Evolutionary conservation across 2,888 invertebrate species (phyloP).

Genomic region (Drosophila tripunctata): DNA sequence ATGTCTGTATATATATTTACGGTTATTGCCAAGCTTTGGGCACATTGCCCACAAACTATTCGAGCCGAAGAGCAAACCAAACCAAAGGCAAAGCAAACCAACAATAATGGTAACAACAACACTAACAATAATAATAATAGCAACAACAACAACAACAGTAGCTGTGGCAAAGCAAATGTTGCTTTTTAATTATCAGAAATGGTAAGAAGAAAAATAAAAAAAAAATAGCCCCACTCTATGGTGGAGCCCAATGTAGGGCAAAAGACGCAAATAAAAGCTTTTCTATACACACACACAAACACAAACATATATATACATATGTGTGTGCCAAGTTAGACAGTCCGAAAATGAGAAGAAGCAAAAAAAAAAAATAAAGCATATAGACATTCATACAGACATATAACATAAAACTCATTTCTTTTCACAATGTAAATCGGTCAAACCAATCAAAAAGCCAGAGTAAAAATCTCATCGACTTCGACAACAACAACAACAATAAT

Average conservation of each 20-base stretch:
- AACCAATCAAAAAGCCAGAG: slow-evolving; percentile 67
- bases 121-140: background rate
- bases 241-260: slow-evolving; percentile 56
- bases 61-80: background rate
- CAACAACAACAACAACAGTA: slow-evolving; percentile 1
- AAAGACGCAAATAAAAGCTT: slow-evolving; percentile 62
- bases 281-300: slow-evolving; percentile 4
- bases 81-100: slow-evolving; percentile 12
- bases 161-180: slow-evolving; percentile 31
- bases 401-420: slow-evolving; percentile 63
- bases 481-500: slow-evolving; percentile 12
- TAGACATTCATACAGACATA: slow-evolving; percentile 8
- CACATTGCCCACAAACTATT: slow-evolving; percentile 30
- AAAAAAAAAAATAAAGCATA: slow-evolving; percentile 10
- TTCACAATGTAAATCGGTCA: slow-evolving; percentile 77
- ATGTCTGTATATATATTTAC: too few species aligned
- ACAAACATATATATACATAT: background rate
- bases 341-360: slow-evolving; percentile 27
- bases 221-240: slow-evolving; percentile 31
- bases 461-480: slow-evolving; percentile 33
- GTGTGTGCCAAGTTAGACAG: slow-evolving; percentile 31
- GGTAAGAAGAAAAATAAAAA: slow-evolving; percentile 30
- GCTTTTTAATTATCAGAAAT: slow-evolving; percentile 74
- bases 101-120: slow-evolving; percentile 23
- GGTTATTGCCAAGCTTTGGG: slow-evolving; percentile 46